Conservation (phyloP, 1,140 invertebrate species). For the Oncopodura yosiiana region DNA sequence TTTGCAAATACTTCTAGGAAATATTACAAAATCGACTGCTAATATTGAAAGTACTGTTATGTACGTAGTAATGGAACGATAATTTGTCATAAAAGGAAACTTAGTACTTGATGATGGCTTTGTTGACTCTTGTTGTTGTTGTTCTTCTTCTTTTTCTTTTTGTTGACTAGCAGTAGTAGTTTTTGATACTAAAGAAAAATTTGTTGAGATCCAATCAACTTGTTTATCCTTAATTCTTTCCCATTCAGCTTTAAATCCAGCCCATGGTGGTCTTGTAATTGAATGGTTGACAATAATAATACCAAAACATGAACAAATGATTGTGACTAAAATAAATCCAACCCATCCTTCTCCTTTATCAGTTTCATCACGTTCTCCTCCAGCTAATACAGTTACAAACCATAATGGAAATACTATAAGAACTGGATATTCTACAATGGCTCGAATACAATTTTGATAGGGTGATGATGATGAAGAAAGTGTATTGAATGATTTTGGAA, state of each 20-base stretch:
- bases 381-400: constrained; percentile 21
- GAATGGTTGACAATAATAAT: constrained; percentile 25
- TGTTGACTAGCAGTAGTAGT: neutral
- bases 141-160: neutral
- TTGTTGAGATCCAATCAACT: constrained; percentile 6
- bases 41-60: constrained; percentile 73
- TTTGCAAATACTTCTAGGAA: constrained; percentile 76
- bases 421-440: constrained; percentile 27
- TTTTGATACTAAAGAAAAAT: neutral
- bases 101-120: too few relatives aligned
- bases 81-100: constrained; percentile 52
- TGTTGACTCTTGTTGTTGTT: neutral
- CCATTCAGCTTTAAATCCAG: constrained; percentile 8
- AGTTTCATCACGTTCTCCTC: neutral
- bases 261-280: constrained; percentile 20
- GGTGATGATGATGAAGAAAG: neutral
- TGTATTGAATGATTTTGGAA: constrained; percentile 15
- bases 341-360: neutral
- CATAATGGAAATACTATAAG: constrained; percentile 14
- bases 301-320: constrained; percentile 8
- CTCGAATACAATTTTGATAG: constrained; percentile 9
- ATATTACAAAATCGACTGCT: constrained; percentile 82
- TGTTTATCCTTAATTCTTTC: constrained; percentile 6
- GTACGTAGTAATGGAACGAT: constrained; percentile 58
- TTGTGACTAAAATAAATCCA: neutral